A percentile compares a stretch with the other conserved stretches of the same genome.
Evolutionary conservation across 2,113 vertebrate genomes (phyloP).

Genomic region (Lophius piscatorius): DNA sequence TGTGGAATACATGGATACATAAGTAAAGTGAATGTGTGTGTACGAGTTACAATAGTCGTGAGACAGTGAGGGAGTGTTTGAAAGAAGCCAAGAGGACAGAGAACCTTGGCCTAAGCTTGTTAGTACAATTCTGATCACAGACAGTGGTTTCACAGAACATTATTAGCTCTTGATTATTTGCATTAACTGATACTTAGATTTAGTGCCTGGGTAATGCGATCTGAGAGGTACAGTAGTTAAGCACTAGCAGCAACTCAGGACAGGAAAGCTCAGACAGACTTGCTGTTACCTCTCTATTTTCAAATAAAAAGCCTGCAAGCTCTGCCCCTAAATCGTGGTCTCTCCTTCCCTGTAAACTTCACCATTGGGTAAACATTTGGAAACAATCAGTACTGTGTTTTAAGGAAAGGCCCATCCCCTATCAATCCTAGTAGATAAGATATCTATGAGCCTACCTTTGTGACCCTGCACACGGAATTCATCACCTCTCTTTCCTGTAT

Average conservation of each 20-base stretch:
- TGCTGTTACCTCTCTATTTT: conserved; percentile 70
- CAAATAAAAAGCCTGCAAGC: conserved; percentile 78
- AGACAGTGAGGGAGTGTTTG: conserved; percentile 37
- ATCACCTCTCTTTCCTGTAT: conserved; percentile 93
- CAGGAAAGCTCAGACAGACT: conserved; percentile 72
- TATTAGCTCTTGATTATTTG: conserved; percentile 78
- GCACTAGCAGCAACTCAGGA: conserved; percentile 77
- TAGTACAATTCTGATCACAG: conserved; percentile 71
- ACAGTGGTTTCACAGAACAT: conserved; percentile 70
- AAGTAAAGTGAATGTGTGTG: conserved; percentile 21
- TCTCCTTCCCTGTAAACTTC: conserved; percentile 66
- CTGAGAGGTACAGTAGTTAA: conserved; percentile 80
- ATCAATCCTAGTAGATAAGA: conserved; percentile 87
- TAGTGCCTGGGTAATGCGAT: conserved; percentile 77
- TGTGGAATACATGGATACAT: conserved; percentile 19
- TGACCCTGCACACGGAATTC: conserved; percentile 90
- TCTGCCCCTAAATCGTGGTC: conserved; percentile 48
- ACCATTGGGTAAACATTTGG: conserved; percentile 88
- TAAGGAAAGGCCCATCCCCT: conserved; percentile 78
- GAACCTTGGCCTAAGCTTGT: conserved; percentile 50
- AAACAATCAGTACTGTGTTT: conserved; percentile 95
- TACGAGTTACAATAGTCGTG: conserved; percentile 43
- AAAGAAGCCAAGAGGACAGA: conserved; percentile 40
- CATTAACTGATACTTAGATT: conserved; percentile 78
- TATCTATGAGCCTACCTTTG: conserved; percentile 83